A percentile compares a stretch with the other conserved stretches of the same genome.
These are phyloP conservation scores for Semotilus atromaculatus DNA, from an alignment of 2,797 vertebrate genomes.

Conservation along the genomic window DNA sequence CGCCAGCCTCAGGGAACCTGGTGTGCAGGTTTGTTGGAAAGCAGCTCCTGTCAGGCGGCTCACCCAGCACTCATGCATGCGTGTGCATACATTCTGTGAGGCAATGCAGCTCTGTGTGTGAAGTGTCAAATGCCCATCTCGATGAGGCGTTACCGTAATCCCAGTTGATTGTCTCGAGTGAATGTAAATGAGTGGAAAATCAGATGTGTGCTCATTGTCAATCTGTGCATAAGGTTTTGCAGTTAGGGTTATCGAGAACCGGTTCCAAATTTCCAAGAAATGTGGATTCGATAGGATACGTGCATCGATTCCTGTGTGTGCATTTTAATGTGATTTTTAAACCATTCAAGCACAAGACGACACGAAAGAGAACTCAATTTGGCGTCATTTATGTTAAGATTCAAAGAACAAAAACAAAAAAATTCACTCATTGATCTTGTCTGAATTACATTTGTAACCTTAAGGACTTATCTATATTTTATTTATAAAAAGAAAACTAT, in stretches of 20 bases:
- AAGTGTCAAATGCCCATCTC: not conserved
- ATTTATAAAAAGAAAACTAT: no score
- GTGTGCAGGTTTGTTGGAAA: slow-evolving; percentile 51
- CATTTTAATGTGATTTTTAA: not conserved
- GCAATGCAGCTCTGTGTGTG: not conserved
- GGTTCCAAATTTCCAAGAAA: not conserved
- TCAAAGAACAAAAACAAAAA: no score
- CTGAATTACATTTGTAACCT: no score
- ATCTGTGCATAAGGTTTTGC: not conserved
- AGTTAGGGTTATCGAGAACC: not conserved
- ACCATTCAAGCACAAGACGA: not conserved
- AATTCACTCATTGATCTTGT: no score
- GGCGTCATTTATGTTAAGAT: no score
- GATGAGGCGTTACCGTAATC: not conserved
- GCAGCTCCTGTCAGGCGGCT: not conserved
- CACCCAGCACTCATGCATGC: not conserved
- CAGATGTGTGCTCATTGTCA: not conserved
- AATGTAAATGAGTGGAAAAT: not conserved
- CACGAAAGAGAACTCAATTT: not conserved
- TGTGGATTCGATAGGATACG: not conserved
- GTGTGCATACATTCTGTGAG: not conserved
- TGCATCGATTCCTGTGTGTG: not conserved
- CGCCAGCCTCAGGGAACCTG: slow-evolving; percentile 48
- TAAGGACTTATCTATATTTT: no score
- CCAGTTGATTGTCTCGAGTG: not conserved